phyloP scores from a whole-genome alignment of 2,797 vertebrate genomes.

The Steatocranus sp. region DNA sequence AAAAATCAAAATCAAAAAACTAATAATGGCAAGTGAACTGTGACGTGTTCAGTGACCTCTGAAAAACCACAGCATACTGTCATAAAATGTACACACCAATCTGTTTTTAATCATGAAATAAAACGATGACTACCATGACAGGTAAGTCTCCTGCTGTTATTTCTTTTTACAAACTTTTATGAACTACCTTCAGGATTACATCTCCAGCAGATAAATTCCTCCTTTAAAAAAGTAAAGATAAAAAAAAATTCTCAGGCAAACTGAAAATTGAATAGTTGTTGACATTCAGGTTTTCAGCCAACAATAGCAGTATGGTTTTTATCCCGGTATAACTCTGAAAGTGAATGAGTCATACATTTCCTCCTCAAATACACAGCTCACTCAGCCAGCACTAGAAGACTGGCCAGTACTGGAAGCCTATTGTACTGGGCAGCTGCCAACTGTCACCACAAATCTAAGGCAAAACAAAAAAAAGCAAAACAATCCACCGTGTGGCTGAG shows the following conservation, averaged over 20 bases:
- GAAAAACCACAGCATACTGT: background rate
- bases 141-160: background rate
- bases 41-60: background rate
- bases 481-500: background rate
- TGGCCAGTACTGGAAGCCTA: background rate
- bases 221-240: background rate
- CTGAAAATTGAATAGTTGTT: background rate
- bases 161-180: background rate
- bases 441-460: slow-evolving; percentile 9
- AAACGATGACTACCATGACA: background rate
- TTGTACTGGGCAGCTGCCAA: slow-evolving; percentile 18
- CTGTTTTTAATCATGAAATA: background rate
- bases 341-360: slow-evolving; percentile 29
- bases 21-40: background rate
- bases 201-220: background rate
- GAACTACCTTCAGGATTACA: background rate
- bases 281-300: slow-evolving; percentile 14
- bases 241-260: background rate
- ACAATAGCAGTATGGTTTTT: slow-evolving; percentile 32
- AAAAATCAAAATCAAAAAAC: background rate
- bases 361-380: slow-evolving; percentile 11
- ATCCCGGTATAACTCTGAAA: slow-evolving; percentile 17
- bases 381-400: slow-evolving; percentile 12
- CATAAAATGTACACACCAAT: background rate
- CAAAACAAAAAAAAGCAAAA: background rate